Base-by-base conservation (phyloP, 2,888 invertebrate genomes). In the Blastobasis lacticolella region DNA sequence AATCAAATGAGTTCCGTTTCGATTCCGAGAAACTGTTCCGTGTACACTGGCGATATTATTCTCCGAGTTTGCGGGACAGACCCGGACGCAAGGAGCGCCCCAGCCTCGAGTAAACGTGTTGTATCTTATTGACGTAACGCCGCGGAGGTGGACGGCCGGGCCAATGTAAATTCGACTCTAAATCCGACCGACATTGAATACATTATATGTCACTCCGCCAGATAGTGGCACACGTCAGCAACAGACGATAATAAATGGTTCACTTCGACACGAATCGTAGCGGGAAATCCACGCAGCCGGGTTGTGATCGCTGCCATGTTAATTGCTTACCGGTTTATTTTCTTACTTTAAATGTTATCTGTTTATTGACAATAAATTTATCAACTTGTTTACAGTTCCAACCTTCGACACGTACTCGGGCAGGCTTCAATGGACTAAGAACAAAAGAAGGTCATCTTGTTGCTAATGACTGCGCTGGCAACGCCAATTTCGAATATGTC, bases 111-210 rank as follows among this genome's bases (percentile, higher is more conserved):
- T 81, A 81, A 84, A 79, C 77, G 77, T 73, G 78, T 81, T 78
- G 80, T 84, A 79, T 84, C 79, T 81, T 81, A 84, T 83, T 86
- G 87, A 88, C 86, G 87, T 86, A 84, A 86, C 73, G 75, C 67
- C 71, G 78, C 71, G 72, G 78, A 85, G 82, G 81, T 81, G 79
- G 79, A 63, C 66, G 58, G 64, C 64, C 62, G 63, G 68, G 63
- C 53, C 71, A 59, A 71, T 63, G 66, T 54, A 81, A 81, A 76
- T 65, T 83, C 72, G 67, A 76, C 84, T 77, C 75, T 82, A 82
- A 69, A 60, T 51, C 59, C 56, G 56, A 52, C 53, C 53, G 4
- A 43, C 59, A 58, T 66, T 73, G 67, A 71, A 73, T 69, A 65
- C 66, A 75, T 67, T 71, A 73, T 73, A 53, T 53, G 58, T 67